Conservation (phyloP, 2,113 vertebrate species). For the Gnathonemus longibarbis region DNA sequence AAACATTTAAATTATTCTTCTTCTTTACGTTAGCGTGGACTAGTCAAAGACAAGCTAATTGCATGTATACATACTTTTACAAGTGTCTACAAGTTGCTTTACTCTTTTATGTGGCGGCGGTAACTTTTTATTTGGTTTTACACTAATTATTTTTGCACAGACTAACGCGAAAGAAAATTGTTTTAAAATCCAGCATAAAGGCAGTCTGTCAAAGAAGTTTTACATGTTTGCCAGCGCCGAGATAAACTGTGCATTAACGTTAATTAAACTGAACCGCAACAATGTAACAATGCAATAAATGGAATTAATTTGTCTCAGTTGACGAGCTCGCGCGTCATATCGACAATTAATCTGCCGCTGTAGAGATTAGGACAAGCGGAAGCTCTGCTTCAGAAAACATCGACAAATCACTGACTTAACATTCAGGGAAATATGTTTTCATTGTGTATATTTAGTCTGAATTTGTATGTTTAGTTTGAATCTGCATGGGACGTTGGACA, state of each 20-base stretch:
- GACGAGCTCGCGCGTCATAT: not conserved
- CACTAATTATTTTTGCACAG: not conserved
- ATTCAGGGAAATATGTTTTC: not conserved
- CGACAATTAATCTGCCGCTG: not conserved
- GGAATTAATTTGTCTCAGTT: not conserved
- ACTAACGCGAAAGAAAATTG: not conserved
- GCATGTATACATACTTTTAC: not conserved
- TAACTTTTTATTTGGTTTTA: not conserved
- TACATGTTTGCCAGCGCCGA: not conserved
- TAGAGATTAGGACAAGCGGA: not conserved
- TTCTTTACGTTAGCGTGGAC: not conserved
- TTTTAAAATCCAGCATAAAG: not conserved
- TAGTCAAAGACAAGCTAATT: not conserved
- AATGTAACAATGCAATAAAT: slow-evolving; percentile 14
- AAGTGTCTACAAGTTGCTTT: not conserved
- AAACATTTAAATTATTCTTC: not conserved
- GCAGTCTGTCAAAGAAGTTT: not conserved
- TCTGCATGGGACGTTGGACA: not conserved
- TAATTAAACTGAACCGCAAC: slow-evolving; percentile 11
- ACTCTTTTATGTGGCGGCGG: not conserved
- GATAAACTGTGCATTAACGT: not conserved
- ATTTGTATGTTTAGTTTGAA: not conserved
- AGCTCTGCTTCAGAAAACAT: not conserved
- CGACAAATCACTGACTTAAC: not conserved
- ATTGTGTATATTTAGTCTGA: not conserved